Conservation (phyloP, 2,113 vertebrate species). For the Hippocampus guttulatus region DNA sequence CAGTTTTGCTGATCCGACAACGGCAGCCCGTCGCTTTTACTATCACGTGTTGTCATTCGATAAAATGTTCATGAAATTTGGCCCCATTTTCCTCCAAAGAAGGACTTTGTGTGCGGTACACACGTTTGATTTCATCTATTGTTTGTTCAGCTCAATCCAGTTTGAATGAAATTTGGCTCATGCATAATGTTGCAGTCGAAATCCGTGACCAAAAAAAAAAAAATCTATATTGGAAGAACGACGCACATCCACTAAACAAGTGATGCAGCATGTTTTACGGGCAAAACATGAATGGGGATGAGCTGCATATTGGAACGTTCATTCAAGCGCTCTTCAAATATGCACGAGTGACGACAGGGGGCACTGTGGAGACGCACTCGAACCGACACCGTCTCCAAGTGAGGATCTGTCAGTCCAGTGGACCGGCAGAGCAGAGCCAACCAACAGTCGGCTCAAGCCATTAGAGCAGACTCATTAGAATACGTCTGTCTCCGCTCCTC, state of each 20-base stretch:
- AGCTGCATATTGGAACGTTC: background rate
- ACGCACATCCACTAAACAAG: no score
- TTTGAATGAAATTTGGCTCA: background rate
- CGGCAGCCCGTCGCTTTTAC: background rate
- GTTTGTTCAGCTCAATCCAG: background rate
- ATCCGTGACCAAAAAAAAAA: background rate
- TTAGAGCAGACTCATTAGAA: slow-evolving; percentile 42
- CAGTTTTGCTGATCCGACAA: background rate
- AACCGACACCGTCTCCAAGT: slow-evolving; percentile 1
- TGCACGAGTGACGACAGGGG: slow-evolving; percentile 30
- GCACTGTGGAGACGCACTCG: slow-evolving; percentile 34
- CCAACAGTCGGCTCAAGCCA: slow-evolving; percentile 69
- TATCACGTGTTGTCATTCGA: background rate
- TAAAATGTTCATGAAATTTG: background rate
- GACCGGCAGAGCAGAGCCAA: slow-evolving; percentile 55
- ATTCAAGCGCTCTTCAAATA: background rate
- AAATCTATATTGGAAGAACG: no score
- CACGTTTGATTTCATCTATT: background rate
- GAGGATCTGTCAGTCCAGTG: slow-evolving; percentile 23
- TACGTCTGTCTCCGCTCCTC: slow-evolving; percentile 15
- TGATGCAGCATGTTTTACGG: background rate
- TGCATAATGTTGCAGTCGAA: no score
- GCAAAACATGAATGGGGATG: background rate
- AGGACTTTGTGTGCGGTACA: background rate
- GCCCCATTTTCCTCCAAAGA: background rate